Evolutionary conservation across 2,888 invertebrate species (phyloP).

Genomic region (Eustalomyia histrio): DNA sequence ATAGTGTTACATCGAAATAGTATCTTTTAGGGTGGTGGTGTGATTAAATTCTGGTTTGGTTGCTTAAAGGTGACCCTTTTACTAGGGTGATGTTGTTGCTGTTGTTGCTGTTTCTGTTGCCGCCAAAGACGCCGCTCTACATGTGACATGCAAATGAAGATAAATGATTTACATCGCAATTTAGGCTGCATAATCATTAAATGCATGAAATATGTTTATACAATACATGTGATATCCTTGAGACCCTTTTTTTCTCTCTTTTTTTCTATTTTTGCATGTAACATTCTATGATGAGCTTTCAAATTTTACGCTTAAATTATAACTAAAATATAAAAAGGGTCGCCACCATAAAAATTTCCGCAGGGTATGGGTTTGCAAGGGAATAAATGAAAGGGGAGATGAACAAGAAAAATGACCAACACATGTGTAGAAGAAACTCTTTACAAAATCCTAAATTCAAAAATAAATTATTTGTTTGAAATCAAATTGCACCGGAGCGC

Average conservation of each 20-base stretch:
- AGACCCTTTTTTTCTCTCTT: conserved; percentile 35
- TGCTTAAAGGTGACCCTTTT: conserved; percentile 26
- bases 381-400: conserved; percentile 8
- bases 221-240: conserved; percentile 25
- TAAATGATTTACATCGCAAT: conserved; percentile 64
- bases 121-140: conserved; percentile 47
- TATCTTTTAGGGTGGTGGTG: conserved; percentile 16
- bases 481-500: conserved; percentile 60
- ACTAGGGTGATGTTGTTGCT: neutral
- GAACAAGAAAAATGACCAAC: conserved; percentile 46
- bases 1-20: neutral
- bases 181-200: conserved; percentile 40
- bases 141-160: conserved; percentile 67
- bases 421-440: conserved; percentile 14
- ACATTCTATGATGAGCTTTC: conserved; percentile 33
- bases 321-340: conserved; percentile 44
- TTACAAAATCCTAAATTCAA: neutral
- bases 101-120: too few relatives aligned
- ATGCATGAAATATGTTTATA: conserved; percentile 31
- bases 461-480: conserved; percentile 22
- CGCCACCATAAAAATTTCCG: conserved; percentile 42
- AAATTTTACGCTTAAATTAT: conserved; percentile 58
- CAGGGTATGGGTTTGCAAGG: conserved; percentile 36
- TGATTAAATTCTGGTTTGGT: neutral
- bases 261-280: conserved; percentile 16